Conservation (phyloP, 1,140 invertebrate genomes). For the Ephestia elutella region DNA sequence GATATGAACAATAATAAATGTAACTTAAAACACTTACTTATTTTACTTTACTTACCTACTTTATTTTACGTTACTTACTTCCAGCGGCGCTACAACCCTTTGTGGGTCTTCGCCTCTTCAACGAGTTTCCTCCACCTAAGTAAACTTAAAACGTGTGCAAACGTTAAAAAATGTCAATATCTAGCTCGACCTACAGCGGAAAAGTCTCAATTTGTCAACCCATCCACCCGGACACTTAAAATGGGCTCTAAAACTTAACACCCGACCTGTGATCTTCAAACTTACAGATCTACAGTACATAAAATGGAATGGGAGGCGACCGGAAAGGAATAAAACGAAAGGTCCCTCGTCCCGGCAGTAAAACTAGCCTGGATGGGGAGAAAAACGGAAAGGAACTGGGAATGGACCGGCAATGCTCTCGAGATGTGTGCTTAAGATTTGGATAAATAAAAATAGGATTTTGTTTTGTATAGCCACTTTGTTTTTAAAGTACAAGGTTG, state of each 20-base stretch:
- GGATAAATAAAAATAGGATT: slow-evolving; percentile 5
- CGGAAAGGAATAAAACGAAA: slow-evolving; percentile 30
- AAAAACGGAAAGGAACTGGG: slow-evolving; percentile 9
- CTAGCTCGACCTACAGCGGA: slow-evolving; percentile 16
- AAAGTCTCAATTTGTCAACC: slow-evolving; percentile 29
- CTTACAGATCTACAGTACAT: slow-evolving; percentile 22
- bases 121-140: no score
- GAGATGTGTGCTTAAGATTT: slow-evolving; percentile 8
- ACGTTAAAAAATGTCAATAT: no score
- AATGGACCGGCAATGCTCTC: background rate
- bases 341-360: slow-evolving; percentile 24
- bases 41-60: no score
- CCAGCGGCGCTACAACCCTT: no score
- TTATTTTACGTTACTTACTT: no score
- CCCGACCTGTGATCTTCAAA: slow-evolving; percentile 18
- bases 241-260: slow-evolving; percentile 37
- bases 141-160: no score
- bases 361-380: slow-evolving; percentile 20
- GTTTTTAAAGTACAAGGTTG: no score
- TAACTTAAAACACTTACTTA: no score
- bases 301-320: slow-evolving; percentile 29
- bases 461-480: no score
- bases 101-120: no score
- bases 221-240: slow-evolving; percentile 28
- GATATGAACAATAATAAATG: no score